These are phyloP conservation scores for Empis livida DNA, from an alignment of 2,888 invertebrate species.

Conservation along the genomic window DNA sequence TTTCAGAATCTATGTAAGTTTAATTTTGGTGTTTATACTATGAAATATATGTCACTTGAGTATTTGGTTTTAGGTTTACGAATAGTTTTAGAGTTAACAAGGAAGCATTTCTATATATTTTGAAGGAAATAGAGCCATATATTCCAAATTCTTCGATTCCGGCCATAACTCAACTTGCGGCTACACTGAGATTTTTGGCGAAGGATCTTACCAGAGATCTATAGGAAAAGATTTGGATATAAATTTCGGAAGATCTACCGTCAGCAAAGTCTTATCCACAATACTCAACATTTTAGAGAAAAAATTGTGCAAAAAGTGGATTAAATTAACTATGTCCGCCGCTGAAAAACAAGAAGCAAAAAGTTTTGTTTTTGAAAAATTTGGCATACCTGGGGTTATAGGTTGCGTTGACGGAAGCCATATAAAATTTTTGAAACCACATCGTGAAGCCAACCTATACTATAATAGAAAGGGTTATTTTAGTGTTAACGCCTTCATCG, in stretches of 20 bases:
- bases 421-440: not conserved
- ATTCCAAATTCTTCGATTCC: too few relatives aligned
- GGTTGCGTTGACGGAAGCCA: not conserved
- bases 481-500: not conserved
- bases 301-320: not conserved
- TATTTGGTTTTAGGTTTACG: too few relatives aligned
- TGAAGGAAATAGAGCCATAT: not conserved
- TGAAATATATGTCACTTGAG: too few relatives aligned
- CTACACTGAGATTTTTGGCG: not conserved
- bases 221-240: not conserved
- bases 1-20: too few relatives aligned
- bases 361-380: not conserved
- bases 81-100: not conserved
- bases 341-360: not conserved
- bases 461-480: slow-evolving; percentile 3
- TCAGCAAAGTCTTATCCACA: not conserved
- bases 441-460: not conserved
- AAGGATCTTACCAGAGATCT: not conserved
- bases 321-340: not conserved
- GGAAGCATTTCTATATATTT: not conserved
- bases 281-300: not conserved
- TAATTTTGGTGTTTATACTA: too few relatives aligned
- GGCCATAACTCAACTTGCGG: not conserved
- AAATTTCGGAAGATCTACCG: not conserved
- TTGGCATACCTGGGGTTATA: not conserved